Percentiles rank a stretch among this genome's conserved stretches.
Evolutionary conservation across 2,113 vertebrate species (phyloP).

Genomic region (Epinephelus moara): DNA sequence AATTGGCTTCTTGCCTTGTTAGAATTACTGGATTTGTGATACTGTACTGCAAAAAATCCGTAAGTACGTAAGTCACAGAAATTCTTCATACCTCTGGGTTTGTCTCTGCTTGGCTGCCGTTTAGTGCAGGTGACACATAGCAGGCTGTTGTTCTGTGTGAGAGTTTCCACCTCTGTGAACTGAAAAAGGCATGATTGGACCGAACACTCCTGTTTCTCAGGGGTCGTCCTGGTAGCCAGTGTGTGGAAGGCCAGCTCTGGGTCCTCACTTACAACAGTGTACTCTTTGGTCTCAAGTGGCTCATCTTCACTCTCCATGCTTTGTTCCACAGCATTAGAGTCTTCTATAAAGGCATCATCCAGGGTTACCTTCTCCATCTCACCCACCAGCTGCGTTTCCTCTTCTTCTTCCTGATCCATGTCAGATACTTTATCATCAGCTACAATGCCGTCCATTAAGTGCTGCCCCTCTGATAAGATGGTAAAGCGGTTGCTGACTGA

Average conservation of each 20-base stretch:
- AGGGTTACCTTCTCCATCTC: conserved; percentile 85
- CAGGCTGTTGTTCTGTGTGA: conserved; percentile 91
- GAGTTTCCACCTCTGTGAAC: conserved; percentile 93
- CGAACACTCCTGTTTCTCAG: conserved; percentile 88
- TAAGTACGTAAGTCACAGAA: neutral
- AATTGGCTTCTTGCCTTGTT: neutral
- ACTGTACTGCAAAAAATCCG: neutral
- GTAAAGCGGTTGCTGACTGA: conserved; percentile 67
- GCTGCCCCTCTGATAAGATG: conserved; percentile 65
- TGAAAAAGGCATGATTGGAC: conserved; percentile 91
- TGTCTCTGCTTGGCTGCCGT: conserved; percentile 62
- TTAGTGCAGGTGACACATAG: conserved; percentile 92
- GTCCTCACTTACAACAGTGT: conserved; percentile 87
- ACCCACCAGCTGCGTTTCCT: conserved; percentile 70
- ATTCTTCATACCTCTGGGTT: conserved; percentile 57
- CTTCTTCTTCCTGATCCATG: conserved; percentile 43
- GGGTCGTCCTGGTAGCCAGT: conserved; percentile 85
- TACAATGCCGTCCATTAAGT: conserved; percentile 41
- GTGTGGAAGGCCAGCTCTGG: conserved; percentile 91
- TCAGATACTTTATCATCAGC: conserved; percentile 39
- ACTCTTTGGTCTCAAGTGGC: conserved; percentile 68
- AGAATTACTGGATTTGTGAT: neutral
- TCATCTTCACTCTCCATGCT: conserved; percentile 68
- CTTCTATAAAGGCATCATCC: conserved; percentile 71
- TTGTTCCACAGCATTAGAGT: conserved; percentile 70